A percentile compares a stretch with the other conserved stretches of the same genome.
These are phyloP conservation scores for Notodonta dromedarius DNA, from an alignment of 2,888 invertebrate species.

Conservation along the genomic window DNA sequence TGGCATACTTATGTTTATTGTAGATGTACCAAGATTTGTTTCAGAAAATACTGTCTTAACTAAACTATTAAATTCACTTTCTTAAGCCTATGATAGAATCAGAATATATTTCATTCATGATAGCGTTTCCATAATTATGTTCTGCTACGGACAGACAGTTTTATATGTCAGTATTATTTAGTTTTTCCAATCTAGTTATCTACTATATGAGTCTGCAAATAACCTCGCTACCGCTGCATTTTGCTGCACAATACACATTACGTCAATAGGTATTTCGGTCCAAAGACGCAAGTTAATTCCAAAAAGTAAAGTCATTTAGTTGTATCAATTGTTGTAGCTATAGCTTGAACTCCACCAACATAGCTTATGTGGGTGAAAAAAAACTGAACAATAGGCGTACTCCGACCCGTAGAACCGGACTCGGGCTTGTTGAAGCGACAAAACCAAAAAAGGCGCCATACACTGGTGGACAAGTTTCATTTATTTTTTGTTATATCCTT, in stretches of 20 bases:
- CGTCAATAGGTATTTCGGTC: neutral
- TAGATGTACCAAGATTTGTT: no score
- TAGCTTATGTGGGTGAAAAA: conserved; percentile 26
- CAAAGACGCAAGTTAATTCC: neutral
- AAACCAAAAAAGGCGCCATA: conserved; percentile 13
- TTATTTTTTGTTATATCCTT: conserved; percentile 25
- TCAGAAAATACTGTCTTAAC: no score
- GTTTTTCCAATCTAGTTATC: neutral
- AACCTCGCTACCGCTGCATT: neutral
- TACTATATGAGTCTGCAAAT: neutral
- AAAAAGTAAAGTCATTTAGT: conserved; percentile 3
- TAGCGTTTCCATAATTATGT: no score
- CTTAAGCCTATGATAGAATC: no score
- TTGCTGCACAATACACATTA: neutral
- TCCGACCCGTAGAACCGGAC: conserved; percentile 36
- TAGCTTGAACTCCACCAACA: conserved; percentile 1
- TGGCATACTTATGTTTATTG: no score
- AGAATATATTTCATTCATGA: no score
- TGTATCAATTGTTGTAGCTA: conserved; percentile 1
- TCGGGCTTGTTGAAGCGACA: conserved; percentile 18
- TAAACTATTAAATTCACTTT: no score
- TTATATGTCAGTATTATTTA: neutral
- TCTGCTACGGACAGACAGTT: no score
- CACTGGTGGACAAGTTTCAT: conserved; percentile 17
- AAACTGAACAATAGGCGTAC: conserved; percentile 37